These are phyloP conservation scores for Nymphicus hollandicus DNA, from an alignment of 2,113 vertebrate species.

Conservation along the genomic window DNA sequence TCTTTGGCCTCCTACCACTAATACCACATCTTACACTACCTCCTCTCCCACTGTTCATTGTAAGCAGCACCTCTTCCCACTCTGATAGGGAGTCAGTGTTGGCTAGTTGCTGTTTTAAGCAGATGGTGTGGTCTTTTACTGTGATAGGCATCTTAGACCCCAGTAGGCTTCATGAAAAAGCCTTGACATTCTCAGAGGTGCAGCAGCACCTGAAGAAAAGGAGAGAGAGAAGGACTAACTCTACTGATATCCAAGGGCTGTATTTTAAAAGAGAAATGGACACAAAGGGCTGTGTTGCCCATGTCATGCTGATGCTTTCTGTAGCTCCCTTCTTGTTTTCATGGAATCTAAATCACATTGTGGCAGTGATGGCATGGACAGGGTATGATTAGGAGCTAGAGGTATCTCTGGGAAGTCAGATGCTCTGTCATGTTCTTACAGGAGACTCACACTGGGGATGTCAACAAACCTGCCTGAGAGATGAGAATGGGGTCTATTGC, in stretches of 20 bases:
- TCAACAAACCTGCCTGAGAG: background rate
- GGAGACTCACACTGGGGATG: background rate
- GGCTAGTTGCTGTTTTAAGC: background rate
- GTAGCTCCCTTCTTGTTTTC: background rate
- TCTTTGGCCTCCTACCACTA: background rate
- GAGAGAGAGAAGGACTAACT: background rate
- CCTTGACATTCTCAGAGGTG: background rate
- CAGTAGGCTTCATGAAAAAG: background rate
- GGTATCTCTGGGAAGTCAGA: background rate
- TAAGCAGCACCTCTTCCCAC: background rate
- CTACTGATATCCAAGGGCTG: background rate
- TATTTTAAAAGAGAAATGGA: background rate
- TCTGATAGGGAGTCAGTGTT: background rate
- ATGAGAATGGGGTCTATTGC: rapidly evolving
- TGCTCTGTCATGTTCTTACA: background rate
- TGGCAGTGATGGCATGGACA: background rate
- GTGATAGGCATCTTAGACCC: background rate
- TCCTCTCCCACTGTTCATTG: rapidly evolving
- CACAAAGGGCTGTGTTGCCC: background rate
- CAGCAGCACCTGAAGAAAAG: background rate
- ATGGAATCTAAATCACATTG: background rate
- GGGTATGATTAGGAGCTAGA: background rate
- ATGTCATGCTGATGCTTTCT: background rate
- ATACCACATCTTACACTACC: background rate
- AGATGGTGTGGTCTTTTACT: background rate